Conservation (phyloP, 35 echinoderm and acorn worm genomes). For the Ophioderma brevispina region DNA sequence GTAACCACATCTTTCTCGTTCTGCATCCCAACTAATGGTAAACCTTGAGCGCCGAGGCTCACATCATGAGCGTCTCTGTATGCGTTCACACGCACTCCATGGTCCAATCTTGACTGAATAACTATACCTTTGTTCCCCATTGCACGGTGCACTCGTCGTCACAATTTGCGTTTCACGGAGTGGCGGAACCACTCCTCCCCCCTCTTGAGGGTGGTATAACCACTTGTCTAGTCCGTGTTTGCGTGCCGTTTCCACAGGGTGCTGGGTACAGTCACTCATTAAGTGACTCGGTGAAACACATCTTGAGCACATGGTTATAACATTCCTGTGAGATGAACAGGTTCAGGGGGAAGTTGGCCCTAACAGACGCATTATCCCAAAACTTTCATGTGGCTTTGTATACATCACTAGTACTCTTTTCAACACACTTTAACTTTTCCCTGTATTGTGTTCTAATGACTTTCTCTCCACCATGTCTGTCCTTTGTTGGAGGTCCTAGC, state of each 20-base stretch:
- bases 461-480: constrained; percentile 59
- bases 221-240: constrained; percentile 71
- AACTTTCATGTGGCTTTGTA: constrained; percentile 54
- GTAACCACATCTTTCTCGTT: constrained; percentile 58
- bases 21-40: constrained; percentile 57
- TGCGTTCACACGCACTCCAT: constrained; percentile 67
- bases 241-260: constrained; percentile 95
- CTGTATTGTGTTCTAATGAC: constrained; percentile 69
- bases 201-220: constrained; percentile 60
- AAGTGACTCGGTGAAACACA: constrained; percentile 81
- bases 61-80: neutral
- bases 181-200: constrained; percentile 61
- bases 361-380: constrained; percentile 74
- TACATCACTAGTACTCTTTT: constrained; percentile 61
- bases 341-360: constrained; percentile 68
- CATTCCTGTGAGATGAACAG: constrained; percentile 57
- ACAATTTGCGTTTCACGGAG: constrained; percentile 73
- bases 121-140: constrained; percentile 24
- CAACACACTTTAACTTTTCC: constrained; percentile 73
- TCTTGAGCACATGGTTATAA: constrained; percentile 82
- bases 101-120: constrained; percentile 65
- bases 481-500: neutral
- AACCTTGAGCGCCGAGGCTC: neutral
- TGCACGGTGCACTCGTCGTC: constrained; percentile 30
- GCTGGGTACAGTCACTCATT: constrained; percentile 79